A percentile compares a stretch with the other conserved stretches of the same genome.
These are phyloP conservation scores for Porites cylindrica DNA, from an alignment of 92 coral and sea anemone species.

Conservation along the genomic window DNA sequence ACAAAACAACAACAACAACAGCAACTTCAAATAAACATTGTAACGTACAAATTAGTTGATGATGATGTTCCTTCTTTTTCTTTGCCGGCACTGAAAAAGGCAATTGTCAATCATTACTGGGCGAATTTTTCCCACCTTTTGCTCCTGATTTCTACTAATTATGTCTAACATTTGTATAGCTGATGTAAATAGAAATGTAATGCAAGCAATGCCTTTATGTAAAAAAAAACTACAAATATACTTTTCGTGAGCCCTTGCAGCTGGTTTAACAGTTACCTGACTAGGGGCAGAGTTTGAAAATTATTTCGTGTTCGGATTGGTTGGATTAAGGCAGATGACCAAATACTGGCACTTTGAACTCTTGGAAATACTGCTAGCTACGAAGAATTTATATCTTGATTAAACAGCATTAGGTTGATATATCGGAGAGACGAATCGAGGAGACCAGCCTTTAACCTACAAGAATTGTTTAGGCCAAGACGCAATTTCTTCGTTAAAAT, in stretches of 20 bases:
- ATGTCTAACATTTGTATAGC: no score
- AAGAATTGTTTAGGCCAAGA: not conserved
- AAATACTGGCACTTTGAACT: not conserved
- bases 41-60: no score
- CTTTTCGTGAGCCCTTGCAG: conserved; percentile 1
- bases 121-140: no score
- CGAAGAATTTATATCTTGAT: not conserved
- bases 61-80: no score
- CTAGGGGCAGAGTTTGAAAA: not conserved
- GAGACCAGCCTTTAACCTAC: not conserved
- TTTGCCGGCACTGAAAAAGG: no score
- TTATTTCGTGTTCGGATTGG: not conserved
- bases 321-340: not conserved
- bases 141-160: no score
- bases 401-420: not conserved
- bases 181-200: no score
- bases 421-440: not conserved
- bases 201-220: no score
- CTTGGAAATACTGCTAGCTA: not conserved
- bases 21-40: no score
- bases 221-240: not conserved
- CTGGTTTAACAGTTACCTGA: conserved; percentile 6
- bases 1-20: no score
- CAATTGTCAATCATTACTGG: no score
- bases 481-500: not conserved